These are phyloP conservation scores for Pristionchus maxplancki DNA, from an alignment of 2,888 invertebrate genomes.

Conservation along the genomic window DNA sequence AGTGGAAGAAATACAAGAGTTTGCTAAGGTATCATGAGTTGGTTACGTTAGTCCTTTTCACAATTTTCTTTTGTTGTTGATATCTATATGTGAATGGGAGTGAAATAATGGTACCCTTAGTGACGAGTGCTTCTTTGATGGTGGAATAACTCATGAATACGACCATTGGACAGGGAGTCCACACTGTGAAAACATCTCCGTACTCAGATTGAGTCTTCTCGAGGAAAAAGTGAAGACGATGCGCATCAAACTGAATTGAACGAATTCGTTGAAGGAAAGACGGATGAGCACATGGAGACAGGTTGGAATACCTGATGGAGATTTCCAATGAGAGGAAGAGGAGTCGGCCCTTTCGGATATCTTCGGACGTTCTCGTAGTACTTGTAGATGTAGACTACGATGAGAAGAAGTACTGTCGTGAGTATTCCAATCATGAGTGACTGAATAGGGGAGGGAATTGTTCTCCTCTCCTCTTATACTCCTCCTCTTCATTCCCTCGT, in stretches of 20 bases:
- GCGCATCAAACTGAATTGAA: constrained; percentile 20
- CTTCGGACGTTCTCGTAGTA: constrained; percentile 41
- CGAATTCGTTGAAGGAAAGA: neutral
- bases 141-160: constrained; percentile 49
- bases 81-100: no score
- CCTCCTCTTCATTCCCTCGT: neutral
- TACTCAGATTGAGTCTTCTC: constrained; percentile 19
- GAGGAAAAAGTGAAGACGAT: constrained; percentile 37
- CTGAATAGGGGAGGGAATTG: neutral
- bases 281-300: neutral
- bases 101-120: constrained; percentile 45
- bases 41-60: no score
- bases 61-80: no score
- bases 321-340: constrained; percentile 45
- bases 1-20: neutral
- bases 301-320: constrained; percentile 11
- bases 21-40: neutral
- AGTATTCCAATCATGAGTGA: constrained; percentile 25
- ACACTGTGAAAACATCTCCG: constrained; percentile 56
- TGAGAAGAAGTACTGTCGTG: neutral
- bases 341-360: constrained; percentile 38
- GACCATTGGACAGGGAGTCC: constrained; percentile 52
- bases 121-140: constrained; percentile 52
- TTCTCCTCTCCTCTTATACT: constrained; percentile 21
- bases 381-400: constrained; percentile 32